phyloP scores from a whole-genome alignment of 1,140 invertebrate species.

The Bombus superbus region DNA sequence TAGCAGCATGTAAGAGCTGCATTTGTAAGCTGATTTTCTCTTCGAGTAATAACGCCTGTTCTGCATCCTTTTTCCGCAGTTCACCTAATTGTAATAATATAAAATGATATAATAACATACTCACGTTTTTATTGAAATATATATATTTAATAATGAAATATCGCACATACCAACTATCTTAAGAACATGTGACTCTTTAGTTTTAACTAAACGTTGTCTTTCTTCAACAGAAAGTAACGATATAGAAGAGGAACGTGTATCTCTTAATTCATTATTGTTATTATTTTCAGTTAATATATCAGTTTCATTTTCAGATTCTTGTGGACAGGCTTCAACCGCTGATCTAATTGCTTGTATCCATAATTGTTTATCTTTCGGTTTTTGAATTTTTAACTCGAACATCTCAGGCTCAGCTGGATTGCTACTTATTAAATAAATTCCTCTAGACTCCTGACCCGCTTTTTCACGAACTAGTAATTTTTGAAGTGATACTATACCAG shows the following conservation, averaged over 20 bases:
- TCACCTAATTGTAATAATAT: conserved; percentile 82
- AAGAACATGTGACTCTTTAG: conserved; percentile 88
- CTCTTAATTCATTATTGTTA: conserved; percentile 77
- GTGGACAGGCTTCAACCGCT: conserved; percentile 88
- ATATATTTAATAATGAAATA: conserved; percentile 5
- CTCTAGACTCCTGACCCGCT: conserved; percentile 93
- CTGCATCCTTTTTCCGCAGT: conserved; percentile 92
- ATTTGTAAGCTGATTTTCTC: conserved; percentile 94
- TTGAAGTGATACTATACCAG: conserved; percentile 94
- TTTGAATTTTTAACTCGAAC: conserved; percentile 96
- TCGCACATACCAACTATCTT: conserved; percentile 86
- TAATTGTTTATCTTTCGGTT: conserved; percentile 92
- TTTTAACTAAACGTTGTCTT: conserved; percentile 87
- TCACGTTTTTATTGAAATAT: neutral
- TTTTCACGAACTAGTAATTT: conserved; percentile 96
- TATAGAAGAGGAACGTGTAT: conserved; percentile 75
- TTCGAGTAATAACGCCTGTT: conserved; percentile 92
- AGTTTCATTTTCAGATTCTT: conserved; percentile 85
- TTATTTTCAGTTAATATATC: conserved; percentile 84
- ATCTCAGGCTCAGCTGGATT: conserved; percentile 95
- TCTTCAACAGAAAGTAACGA: conserved; percentile 87
- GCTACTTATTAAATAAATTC: conserved; percentile 94
- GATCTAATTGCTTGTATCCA: conserved; percentile 93
- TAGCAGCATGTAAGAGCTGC: conserved; percentile 88
- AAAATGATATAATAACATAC: neutral